These are phyloP conservation scores for Scolopax rusticola DNA, from an alignment of 2,797 vertebrate genomes.

Conservation along the genomic window DNA sequence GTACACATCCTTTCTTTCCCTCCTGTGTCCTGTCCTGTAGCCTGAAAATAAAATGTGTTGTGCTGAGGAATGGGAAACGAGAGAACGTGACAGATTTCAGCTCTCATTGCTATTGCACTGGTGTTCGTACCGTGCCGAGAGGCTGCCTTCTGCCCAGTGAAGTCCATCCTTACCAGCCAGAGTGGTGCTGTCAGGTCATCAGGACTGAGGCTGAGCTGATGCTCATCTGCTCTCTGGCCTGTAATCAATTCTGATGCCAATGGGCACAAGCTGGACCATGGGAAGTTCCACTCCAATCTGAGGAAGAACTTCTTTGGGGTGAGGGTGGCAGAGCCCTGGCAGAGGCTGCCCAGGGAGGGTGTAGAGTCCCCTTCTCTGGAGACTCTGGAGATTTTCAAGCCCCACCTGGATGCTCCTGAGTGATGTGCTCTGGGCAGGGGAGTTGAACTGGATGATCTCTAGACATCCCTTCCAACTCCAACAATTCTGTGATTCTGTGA, in stretches of 20 bases:
- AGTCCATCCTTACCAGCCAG: background rate
- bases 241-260: background rate
- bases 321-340: too few species aligned
- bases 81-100: background rate
- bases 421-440: too few species aligned
- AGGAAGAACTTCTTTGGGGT: too few species aligned
- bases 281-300: background rate
- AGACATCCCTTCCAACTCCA: too few species aligned
- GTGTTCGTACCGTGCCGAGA: background rate
- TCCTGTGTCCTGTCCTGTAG: background rate
- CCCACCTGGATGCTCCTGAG: too few species aligned
- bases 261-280: too few species aligned
- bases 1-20: background rate
- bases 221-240: background rate
- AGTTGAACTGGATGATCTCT: too few species aligned
- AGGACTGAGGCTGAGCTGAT: background rate
- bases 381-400: too few species aligned
- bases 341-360: too few species aligned
- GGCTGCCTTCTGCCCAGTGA: background rate
- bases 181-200: background rate
- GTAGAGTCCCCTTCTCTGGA: too few species aligned
- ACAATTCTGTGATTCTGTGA: too few species aligned
- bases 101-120: fast-evolving
- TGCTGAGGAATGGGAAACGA: background rate
- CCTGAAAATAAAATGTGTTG: background rate